phyloP scores from a whole-genome alignment of 1,140 invertebrate species.

The Cyclina sinensis region DNA sequence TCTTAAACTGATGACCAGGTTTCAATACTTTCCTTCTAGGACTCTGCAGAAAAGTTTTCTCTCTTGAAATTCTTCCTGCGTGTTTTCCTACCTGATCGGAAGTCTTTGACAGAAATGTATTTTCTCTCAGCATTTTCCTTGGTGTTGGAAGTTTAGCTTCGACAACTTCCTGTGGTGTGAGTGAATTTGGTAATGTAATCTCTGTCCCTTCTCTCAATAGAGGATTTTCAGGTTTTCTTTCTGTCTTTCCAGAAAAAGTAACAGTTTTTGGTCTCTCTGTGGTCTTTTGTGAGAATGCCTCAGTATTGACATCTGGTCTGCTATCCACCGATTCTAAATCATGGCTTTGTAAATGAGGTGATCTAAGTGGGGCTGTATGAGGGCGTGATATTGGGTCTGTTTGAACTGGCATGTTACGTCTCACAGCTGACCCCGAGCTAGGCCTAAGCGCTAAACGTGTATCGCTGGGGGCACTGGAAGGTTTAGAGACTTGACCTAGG shows the following conservation, averaged over 20 bases:
- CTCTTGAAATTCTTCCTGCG: neutral
- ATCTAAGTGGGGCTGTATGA: conserved; percentile 36
- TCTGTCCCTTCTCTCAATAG: conserved; percentile 54
- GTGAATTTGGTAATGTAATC: conserved; percentile 43
- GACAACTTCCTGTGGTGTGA: conserved; percentile 29
- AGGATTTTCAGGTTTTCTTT: neutral
- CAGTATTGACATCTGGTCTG: neutral
- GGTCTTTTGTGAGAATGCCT: neutral
- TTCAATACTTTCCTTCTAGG: neutral
- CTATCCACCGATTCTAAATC: neutral
- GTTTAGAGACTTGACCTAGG: conserved; percentile 26
- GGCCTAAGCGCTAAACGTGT: conserved; percentile 34
- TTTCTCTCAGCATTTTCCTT: neutral
- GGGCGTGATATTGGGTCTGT: conserved; percentile 17
- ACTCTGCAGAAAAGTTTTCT: conserved; percentile 29
- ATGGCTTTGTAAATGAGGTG: neutral
- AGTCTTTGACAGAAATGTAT: conserved; percentile 2
- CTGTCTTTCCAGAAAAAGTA: neutral
- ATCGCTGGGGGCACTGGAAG: conserved; percentile 61
- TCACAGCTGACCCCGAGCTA: conserved; percentile 23
- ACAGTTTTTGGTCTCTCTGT: neutral
- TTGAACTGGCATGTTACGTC: neutral
- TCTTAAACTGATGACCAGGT: neutral
- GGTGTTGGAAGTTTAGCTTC: neutral
- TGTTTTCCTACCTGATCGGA: neutral